Evolutionary conservation across 2,797 vertebrate species (phyloP).

Genomic region (Sebastes matsubarae): DNA sequence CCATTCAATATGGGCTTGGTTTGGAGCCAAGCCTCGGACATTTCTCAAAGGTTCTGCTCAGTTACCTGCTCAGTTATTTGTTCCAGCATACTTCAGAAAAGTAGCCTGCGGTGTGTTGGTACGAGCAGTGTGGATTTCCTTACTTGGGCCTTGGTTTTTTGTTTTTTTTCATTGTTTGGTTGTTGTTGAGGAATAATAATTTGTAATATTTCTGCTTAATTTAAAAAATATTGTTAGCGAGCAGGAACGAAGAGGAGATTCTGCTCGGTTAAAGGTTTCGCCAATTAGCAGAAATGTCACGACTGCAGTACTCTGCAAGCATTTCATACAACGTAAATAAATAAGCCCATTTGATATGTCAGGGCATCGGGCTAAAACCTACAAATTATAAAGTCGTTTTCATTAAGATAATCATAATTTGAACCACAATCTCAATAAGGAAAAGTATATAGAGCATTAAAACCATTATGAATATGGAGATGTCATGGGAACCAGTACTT

Average conservation of each 20-base stretch:
- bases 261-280: slow-evolving; percentile 29
- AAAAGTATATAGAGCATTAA: background rate
- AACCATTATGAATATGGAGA: background rate
- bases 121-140: background rate
- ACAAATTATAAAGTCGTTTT: background rate
- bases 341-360: background rate
- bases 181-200: slow-evolving; percentile 33
- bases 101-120: slow-evolving; percentile 29
- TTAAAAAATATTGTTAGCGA: slow-evolving; percentile 26
- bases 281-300: slow-evolving; percentile 55
- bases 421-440: background rate
- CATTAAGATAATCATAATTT: background rate
- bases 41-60: slow-evolving; percentile 73
- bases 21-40: slow-evolving; percentile 75
- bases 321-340: background rate
- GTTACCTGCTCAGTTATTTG: slow-evolving; percentile 70
- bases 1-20: slow-evolving; percentile 80
- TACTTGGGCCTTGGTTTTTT: slow-evolving; percentile 7
- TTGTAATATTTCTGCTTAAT: slow-evolving; percentile 37
- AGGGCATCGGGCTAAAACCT: background rate
- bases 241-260: slow-evolving; percentile 31
- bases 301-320: background rate
- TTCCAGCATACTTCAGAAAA: slow-evolving; percentile 60
- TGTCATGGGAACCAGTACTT: no score
- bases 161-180: slow-evolving; percentile 30